Base-by-base conservation (phyloP, 2,113 vertebrate species). In the Muscicapa adusta region DNA sequence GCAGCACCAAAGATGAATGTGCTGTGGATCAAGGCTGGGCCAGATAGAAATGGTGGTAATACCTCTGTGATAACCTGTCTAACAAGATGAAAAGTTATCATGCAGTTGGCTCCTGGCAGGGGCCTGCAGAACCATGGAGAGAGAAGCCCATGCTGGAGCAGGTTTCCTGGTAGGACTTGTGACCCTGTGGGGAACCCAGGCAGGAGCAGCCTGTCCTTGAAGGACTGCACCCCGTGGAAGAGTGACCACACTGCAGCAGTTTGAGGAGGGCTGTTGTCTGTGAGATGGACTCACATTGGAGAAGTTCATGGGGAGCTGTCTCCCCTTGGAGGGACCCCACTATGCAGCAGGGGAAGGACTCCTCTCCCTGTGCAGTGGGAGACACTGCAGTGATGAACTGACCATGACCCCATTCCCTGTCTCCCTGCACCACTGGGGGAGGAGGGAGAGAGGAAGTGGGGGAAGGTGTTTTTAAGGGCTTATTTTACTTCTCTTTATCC, bases 51-150 rank as follows among this genome's bases (percentile, higher is more conserved):
- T 23, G 6, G 14, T 45, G 12, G 8, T 28, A 45, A 33, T 0
- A 1, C 14, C 6, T 85, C 53, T 76, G 20, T 60, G 33, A 53
- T 51, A 14, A 23, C 0, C 0, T 38, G 15, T 38, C 29, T 68
- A 28, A 53, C 29, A 68, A n/a, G 38, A 23, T 43, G 18, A 53
- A 68, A 60, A 45, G 5, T 51, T 51, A 23, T 14, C 45, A 18
- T 51, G 18, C 28, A 38, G 8, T 33, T 86, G n/a, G 12, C 26
- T 68, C 45, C 53, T 36, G 72, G 45, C 33, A 76, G 18, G 33
- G 72, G 23, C 12, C 45, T 68, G 38, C 43, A 23, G 33, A 53
- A 4, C 22, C 0, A 0, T 68, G 26, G 33, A 53, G 11, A 36
- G 45, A 68, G 62, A 51, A 60, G 14, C 23, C 72, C 26, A 12